Percentiles rank a stretch among this genome's conserved stretches.
phyloP scores from a whole-genome alignment of 2,797 vertebrate species.

The Natrix natrix region DNA sequence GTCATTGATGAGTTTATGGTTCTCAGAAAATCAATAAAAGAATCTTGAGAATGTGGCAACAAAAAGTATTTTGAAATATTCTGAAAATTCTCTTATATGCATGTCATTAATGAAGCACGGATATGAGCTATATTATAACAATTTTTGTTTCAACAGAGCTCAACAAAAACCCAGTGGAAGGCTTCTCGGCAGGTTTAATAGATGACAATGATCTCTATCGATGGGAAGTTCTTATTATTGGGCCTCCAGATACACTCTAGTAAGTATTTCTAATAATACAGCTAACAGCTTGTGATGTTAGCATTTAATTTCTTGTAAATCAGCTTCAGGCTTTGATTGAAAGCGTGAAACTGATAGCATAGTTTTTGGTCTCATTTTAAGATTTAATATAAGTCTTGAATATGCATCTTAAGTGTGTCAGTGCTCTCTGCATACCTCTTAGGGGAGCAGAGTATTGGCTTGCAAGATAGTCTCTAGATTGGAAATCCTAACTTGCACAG shows the following conservation, averaged over 20 bases:
- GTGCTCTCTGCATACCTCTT: background rate
- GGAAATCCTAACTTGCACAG: background rate
- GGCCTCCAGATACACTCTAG: constrained; percentile 97
- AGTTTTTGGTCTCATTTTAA: background rate
- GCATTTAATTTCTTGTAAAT: background rate
- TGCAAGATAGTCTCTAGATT: background rate
- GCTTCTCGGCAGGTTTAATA: constrained; percentile 98
- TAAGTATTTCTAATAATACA: constrained; percentile 77
- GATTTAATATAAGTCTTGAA: background rate
- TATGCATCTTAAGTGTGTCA: background rate
- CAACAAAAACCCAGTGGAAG: constrained; percentile 99
- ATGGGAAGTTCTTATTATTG: constrained; percentile 99
- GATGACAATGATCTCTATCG: constrained; percentile 98
- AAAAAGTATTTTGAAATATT: background rate
- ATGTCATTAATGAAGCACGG: background rate
- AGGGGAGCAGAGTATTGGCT: background rate
- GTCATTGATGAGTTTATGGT: background rate
- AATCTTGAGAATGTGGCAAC: background rate
- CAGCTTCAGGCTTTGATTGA: background rate
- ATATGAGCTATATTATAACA: background rate
- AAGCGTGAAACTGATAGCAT: background rate
- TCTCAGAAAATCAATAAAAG: background rate
- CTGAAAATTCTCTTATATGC: background rate
- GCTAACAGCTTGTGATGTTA: background rate
- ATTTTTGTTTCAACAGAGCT: constrained; percentile 81